These are phyloP conservation scores for Lanius ludovicianus DNA, from an alignment of 2,113 vertebrate species.

Conservation along the genomic window DNA sequence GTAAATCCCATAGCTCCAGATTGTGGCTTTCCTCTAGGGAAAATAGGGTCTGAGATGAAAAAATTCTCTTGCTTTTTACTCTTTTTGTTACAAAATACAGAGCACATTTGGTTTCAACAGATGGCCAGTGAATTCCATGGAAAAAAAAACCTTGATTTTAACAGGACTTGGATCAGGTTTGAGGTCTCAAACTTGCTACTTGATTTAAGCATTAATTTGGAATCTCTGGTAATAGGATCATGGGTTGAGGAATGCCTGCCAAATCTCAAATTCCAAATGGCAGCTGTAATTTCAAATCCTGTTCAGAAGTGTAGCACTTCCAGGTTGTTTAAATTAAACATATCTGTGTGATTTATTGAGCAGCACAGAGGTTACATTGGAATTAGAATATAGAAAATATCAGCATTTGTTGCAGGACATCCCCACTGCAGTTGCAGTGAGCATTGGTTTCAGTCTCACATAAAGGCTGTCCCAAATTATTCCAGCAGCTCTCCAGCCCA, in stretches of 20 bases:
- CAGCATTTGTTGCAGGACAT: not conserved
- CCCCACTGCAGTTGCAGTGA: too few species aligned
- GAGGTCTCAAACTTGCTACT: not conserved
- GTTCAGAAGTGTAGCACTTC: not conserved
- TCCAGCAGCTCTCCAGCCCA: not conserved
- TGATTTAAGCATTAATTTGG: constrained; percentile 21
- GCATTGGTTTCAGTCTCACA: not conserved
- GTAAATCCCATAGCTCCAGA: not conserved
- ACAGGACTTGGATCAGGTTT: not conserved
- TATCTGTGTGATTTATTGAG: not conserved
- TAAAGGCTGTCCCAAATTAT: not conserved
- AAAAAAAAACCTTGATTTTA: constrained; percentile 1
- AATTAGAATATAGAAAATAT: not conserved
- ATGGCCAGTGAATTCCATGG: not conserved
- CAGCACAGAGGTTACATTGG: not conserved
- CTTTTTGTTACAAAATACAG: not conserved
- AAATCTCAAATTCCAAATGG: not conserved
- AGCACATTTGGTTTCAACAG: constrained; percentile 27
- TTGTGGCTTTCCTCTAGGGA: not conserved
- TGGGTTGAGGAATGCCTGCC: not conserved
- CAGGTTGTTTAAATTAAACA: not conserved
- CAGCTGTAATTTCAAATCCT: not conserved
- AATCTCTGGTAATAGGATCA: not conserved
- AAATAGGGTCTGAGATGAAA: not conserved
- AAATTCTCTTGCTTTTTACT: not conserved